A percentile compares a stretch with the other conserved stretches of the same genome.
Conservation (phyloP, 2,888 invertebrate species). For the Aphodius granarius region DNA sequence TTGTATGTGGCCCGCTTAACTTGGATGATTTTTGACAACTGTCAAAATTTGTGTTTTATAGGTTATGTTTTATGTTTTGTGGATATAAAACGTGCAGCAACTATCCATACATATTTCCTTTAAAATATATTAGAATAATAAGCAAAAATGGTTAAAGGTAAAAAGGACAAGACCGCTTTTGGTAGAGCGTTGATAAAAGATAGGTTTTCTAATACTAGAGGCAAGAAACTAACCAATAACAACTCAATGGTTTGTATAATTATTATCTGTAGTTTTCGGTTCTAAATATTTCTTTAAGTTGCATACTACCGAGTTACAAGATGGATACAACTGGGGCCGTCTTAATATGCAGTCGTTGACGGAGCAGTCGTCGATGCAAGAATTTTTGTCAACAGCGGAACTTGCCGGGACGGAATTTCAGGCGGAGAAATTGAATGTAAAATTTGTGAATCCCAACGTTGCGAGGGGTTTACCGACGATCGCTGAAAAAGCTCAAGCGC, state of each 20-base stretch:
- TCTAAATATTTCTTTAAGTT: conserved; percentile 55
- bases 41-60: background rate
- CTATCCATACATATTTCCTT: background rate
- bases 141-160: conserved; percentile 52
- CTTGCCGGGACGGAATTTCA: conserved; percentile 93
- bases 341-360: conserved; percentile 91
- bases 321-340: conserved; percentile 90
- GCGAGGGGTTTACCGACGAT: conserved; percentile 63
- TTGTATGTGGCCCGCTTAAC: too few species aligned
- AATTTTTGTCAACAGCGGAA: conserved; percentile 93
- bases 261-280: background rate
- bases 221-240: conserved; percentile 67
- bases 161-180: conserved; percentile 67
- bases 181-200: conserved; percentile 77
- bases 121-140: background rate
- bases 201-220: conserved; percentile 67
- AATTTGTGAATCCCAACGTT: conserved; percentile 67
- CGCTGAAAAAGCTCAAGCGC: conserved; percentile 59
- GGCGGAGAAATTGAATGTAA: conserved; percentile 85
- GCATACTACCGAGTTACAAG: conserved; percentile 85
- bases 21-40: background rate
- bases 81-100: background rate
- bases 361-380: conserved; percentile 94
- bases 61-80: background rate
- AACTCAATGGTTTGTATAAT: conserved; percentile 68